These are phyloP conservation scores for Gobionotothen gibberifrons DNA, from an alignment of 2,797 vertebrate genomes.

Conservation along the genomic window DNA sequence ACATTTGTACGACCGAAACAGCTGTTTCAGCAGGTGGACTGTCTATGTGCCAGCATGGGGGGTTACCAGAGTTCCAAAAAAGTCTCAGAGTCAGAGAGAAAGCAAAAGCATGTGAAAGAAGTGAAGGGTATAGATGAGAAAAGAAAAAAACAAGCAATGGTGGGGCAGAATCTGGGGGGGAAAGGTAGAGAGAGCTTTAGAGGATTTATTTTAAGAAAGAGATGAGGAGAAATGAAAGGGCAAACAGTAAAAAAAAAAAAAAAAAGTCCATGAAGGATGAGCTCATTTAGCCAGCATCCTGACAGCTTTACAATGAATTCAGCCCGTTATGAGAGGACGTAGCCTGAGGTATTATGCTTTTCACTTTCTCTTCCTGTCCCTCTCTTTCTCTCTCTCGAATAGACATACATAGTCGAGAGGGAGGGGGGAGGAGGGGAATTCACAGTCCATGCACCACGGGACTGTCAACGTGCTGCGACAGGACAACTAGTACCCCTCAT, in stretches of 20 bases:
- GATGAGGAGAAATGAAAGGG: conserved; percentile 5
- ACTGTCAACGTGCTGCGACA: conserved; percentile 50
- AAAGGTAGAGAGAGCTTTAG: conserved; percentile 13
- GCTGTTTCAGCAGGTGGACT: background rate
- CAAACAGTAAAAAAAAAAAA: conserved; percentile 12
- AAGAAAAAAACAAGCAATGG: conserved; percentile 17
- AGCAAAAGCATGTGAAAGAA: background rate
- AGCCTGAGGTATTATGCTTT: conserved; percentile 61
- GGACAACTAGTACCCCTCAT: conserved; percentile 43
- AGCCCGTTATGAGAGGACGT: conserved; percentile 52
- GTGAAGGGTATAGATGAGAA: conserved; percentile 1
- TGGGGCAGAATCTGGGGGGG: too few species aligned
- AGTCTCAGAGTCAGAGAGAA: background rate
- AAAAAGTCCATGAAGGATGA: conserved; percentile 14
- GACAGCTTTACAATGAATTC: conserved; percentile 45
- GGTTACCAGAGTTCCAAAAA: background rate
- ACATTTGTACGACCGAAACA: conserved; percentile 13
- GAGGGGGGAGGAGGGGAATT: background rate
- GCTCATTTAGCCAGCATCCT: conserved; percentile 21
- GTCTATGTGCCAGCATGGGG: background rate
- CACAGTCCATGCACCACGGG: conserved; percentile 40
- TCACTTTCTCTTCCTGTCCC: conserved; percentile 26
- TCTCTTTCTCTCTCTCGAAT: conserved; percentile 29
- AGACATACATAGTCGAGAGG: conserved; percentile 26
- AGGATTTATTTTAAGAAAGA: conserved; percentile 6